Base-by-base conservation (phyloP, 1,140 invertebrate genomes). In the Drosophila melanogaster region DNA sequence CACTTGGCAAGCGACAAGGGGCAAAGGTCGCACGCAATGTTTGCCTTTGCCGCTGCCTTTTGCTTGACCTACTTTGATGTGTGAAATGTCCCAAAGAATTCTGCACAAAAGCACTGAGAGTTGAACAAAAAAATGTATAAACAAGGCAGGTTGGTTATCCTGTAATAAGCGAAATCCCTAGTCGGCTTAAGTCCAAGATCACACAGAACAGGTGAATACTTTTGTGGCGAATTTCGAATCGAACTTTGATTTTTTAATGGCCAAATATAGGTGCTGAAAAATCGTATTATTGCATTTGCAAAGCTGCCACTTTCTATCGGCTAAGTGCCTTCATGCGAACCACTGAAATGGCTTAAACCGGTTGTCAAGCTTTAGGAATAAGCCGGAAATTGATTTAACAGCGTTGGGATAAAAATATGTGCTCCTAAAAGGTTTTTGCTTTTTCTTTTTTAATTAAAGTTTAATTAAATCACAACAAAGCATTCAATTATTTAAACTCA, bases 11-110 rank as follows among this genome's bases (percentile, higher is more conserved):
- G 83, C 78, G 74, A 78, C 74, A 81, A 86, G 78, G 75, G 65
- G 62, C 79, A 87, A 81, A 87, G 79, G 84, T 83, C 83, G 84
- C 84, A 87, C 84, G 84, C 84, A 79, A 76, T 77, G 59, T 78
- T 73, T 71, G 80, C 80, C 61, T 77, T 66, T 54, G 66, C 77
- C 60, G 60, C 67, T 81, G 74, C 84, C 81, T 78, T 81, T 86
- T 77, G 84, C 76, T 83, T 87, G 83, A 87, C 83, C 83, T 87
- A 87, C 84, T 87, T 87, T 89, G 84, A 87, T 81, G 84, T 87
- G 84, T 87, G 84, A 87, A 89, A 89, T 83, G 84, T 89, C 84
- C 83, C 75, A 76, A 56, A 78, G 79, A 67, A 87, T 62, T 51
- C 56, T 57, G 53, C 56, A 44, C 59, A 74, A 51, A 51, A 40